Evolutionary conservation across 2,888 invertebrate species (phyloP).

Genomic region (Crocallis elinguaria): DNA sequence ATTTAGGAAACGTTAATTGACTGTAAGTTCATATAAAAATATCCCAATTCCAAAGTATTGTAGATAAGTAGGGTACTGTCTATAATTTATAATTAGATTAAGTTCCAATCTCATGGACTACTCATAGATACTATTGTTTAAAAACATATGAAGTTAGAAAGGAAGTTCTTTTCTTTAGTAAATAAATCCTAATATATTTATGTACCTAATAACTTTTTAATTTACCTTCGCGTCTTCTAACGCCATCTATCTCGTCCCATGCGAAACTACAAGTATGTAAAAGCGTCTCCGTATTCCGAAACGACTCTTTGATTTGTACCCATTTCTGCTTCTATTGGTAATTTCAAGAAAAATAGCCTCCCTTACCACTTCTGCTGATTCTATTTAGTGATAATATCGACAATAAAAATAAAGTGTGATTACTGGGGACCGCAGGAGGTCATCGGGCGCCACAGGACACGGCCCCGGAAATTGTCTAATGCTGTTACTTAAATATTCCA

Average conservation of each 20-base stretch:
- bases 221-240: slow-evolving; percentile 2
- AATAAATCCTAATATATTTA: too few relatives aligned
- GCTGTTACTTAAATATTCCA: slow-evolving; percentile 62
- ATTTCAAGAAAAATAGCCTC: slow-evolving; percentile 35
- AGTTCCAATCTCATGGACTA: too few relatives aligned
- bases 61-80: too few relatives aligned
- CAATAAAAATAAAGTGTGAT: slow-evolving; percentile 68
- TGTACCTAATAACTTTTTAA: too few relatives aligned
- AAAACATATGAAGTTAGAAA: too few relatives aligned
- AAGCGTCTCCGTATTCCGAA: slow-evolving; percentile 2
- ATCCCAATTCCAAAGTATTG: too few relatives aligned
- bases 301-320: slow-evolving; percentile 20
- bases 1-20: too few relatives aligned
- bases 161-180: too few relatives aligned
- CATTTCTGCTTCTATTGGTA: slow-evolving; percentile 28
- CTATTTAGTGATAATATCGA: slow-evolving; percentile 57
- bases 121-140: too few relatives aligned
- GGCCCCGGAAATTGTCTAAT: slow-evolving; percentile 65
- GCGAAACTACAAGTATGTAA: slow-evolving; percentile 9
- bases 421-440: slow-evolving; percentile 58
- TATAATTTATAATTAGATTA: too few relatives aligned
- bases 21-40: too few relatives aligned
- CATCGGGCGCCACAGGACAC: slow-evolving; percentile 58
- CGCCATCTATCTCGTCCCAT: slow-evolving; percentile 30
- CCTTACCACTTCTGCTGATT: slow-evolving; percentile 43